Evolutionary conservation across 2,797 vertebrate genomes (phyloP).

Genomic region (Hippopotamyrus pictus): DNA sequence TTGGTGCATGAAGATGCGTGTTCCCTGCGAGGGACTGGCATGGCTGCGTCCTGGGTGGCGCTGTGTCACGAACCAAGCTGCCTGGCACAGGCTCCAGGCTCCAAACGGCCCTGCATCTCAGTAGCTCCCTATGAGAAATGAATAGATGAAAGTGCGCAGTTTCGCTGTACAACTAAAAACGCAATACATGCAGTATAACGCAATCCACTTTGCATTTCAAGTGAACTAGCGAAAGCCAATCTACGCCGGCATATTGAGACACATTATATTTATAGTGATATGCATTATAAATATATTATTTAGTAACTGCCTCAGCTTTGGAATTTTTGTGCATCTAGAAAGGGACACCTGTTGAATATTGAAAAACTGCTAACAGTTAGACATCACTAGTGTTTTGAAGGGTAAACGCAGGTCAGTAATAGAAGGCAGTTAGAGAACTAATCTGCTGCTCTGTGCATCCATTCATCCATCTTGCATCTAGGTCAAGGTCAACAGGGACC

Average conservation of each 20-base stretch:
- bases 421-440: background rate
- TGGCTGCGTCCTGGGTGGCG: background rate
- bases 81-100: background rate
- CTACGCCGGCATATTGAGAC: background rate
- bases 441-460: background rate
- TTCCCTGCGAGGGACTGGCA: background rate
- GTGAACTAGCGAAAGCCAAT: background rate
- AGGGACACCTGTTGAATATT: background rate
- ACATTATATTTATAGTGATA: background rate
- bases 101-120: background rate
- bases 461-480: background rate
- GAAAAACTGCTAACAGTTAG: background rate
- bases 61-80: background rate
- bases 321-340: background rate
- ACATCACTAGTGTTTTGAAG: background rate
- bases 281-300: too few species aligned
- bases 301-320: background rate
- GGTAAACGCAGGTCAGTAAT: background rate
- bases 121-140: background rate
- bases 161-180: background rate
- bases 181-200: background rate
- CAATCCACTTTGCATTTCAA: background rate
- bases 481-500: background rate
- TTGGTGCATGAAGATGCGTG: background rate
- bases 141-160: background rate